phyloP scores from a whole-genome alignment of 2,797 vertebrate genomes.

The Melopsittacus undulatus region DNA sequence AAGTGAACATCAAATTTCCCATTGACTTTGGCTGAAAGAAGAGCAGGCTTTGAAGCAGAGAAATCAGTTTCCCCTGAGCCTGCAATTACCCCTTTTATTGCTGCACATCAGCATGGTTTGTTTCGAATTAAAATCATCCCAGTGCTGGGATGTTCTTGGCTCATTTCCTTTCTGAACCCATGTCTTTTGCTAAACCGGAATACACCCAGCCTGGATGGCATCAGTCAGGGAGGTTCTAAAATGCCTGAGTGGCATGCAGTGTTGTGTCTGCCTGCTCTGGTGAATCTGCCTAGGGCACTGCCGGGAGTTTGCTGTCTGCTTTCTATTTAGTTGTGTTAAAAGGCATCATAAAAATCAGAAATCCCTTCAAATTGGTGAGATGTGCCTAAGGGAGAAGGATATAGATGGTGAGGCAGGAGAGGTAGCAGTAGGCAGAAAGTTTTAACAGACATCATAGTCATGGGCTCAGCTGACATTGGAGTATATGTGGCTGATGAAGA shows the following conservation, averaged over 20 bases:
- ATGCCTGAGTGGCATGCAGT: not conserved
- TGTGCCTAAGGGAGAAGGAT: not conserved
- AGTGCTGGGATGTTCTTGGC: conserved; percentile 13
- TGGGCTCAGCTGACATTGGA: rapidly evolving
- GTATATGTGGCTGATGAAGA: not conserved
- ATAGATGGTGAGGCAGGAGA: not conserved
- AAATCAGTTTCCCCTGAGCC: not conserved
- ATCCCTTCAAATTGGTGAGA: not conserved
- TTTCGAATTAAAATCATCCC: conserved; percentile 2
- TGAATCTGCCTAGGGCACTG: not conserved
- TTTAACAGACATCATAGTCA: not conserved
- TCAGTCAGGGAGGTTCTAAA: not conserved
- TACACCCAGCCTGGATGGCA: not conserved
- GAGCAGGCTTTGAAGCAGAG: not conserved
- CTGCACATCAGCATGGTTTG: not conserved
- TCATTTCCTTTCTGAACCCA: rapidly evolving
- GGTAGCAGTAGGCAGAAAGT: not conserved
- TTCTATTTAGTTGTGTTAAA: not conserved
- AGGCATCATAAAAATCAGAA: not conserved
- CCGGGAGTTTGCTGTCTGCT: not conserved
- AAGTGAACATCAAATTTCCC: not conserved
- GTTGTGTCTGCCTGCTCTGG: not conserved
- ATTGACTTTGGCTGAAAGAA: not conserved
- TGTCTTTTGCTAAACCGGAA: conserved; percentile 25
- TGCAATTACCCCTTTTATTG: conserved; percentile 30